Percentiles rank a stretch among this genome's conserved stretches.
Evolutionary conservation across 2,797 vertebrate genomes (phyloP).

Genomic region (Geotrypetes seraphini): DNA sequence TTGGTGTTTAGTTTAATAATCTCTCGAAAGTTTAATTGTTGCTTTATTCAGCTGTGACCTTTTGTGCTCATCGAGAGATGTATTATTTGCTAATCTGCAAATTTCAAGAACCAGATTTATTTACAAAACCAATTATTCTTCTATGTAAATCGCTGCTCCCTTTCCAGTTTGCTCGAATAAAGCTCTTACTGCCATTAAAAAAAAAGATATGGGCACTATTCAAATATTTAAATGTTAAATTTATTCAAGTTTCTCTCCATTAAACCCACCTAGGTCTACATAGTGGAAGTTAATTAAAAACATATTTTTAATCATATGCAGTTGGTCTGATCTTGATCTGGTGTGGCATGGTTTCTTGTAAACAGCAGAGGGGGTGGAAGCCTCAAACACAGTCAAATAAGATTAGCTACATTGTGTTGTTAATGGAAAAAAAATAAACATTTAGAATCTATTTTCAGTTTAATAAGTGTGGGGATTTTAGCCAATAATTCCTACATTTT

Average conservation of each 20-base stretch:
- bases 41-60: constrained; percentile 57
- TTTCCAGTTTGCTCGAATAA: constrained; percentile 6
- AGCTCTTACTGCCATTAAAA: not conserved
- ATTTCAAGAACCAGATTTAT: constrained; percentile 59
- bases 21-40: constrained; percentile 59
- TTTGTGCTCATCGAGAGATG: constrained; percentile 56
- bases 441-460: too few relatives aligned
- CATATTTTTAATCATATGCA: too few relatives aligned
- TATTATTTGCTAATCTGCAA: constrained; percentile 62
- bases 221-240: constrained; percentile 37
- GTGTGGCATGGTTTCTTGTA: constrained; percentile 8
- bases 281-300: constrained; percentile 40
- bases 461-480: too few relatives aligned
- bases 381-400: accelerated
- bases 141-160: constrained; percentile 50
- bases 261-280: constrained; percentile 3
- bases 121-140: constrained; percentile 63
- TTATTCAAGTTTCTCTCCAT: constrained; percentile 38
- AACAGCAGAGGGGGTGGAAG: not conserved
- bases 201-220: constrained; percentile 25
- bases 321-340: constrained; percentile 29
- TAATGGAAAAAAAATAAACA: not conserved
- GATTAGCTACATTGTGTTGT: accelerated
- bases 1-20: constrained; percentile 53
- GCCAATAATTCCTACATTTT: too few relatives aligned